Conservation (phyloP, 2,797 vertebrate genomes). For the Mareca penelope region DNA sequence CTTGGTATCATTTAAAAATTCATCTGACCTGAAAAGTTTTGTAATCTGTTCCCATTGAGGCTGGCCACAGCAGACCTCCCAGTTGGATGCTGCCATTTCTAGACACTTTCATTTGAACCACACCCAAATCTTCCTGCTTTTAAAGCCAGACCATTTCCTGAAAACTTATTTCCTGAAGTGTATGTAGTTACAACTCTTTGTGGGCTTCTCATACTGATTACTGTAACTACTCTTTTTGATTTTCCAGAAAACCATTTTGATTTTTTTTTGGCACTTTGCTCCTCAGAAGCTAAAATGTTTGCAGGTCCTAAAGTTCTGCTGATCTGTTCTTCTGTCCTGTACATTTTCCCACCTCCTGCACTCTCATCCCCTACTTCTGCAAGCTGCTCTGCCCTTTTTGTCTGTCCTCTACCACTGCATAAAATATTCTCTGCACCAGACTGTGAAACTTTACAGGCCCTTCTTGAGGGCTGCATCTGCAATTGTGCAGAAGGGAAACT, state of each 20-base stretch:
- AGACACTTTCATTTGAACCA: neutral
- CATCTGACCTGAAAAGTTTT: neutral
- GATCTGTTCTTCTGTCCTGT: neutral
- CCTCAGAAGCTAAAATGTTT: neutral
- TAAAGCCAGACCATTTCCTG: neutral
- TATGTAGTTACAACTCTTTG: neutral
- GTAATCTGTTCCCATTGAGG: neutral
- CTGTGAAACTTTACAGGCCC: neutral
- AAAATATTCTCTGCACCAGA: neutral
- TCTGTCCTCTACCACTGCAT: neutral
- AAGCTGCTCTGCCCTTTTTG: neutral
- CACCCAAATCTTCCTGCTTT: neutral
- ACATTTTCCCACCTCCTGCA: neutral
- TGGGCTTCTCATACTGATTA: neutral
- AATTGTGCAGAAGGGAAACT: neutral
- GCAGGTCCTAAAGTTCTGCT: neutral
- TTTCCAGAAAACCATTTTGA: neutral
- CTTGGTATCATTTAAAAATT: neutral
- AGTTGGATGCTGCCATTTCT: neutral
- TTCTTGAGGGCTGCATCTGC: neutral
- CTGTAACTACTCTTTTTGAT: neutral
- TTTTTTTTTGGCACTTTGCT: neutral
- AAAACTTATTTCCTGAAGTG: neutral
- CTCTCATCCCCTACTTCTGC: neutral
- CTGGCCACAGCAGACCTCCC: neutral